Percentiles rank a stretch among this genome's conserved stretches.
Conservation (phyloP, 2,888 invertebrate genomes). For the Polyploca ridens region DNA sequence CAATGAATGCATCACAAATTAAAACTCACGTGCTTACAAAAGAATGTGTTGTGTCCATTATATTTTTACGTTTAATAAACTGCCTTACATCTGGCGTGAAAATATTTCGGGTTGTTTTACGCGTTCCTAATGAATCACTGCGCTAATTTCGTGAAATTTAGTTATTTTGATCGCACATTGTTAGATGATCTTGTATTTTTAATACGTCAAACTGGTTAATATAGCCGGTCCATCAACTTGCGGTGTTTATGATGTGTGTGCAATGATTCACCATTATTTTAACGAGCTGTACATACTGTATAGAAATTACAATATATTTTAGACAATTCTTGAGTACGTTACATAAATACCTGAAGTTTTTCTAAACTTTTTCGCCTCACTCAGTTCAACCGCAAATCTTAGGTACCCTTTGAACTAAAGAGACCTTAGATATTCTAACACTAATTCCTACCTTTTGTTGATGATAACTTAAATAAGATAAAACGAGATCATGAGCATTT, state of each 20-base stretch:
- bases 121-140: constrained; percentile 10
- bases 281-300: constrained; percentile 10
- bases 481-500: too few relatives aligned
- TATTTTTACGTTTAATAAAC: constrained; percentile 7
- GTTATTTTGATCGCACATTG: constrained; percentile 28
- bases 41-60: neutral
- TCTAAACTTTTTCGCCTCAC: too few relatives aligned
- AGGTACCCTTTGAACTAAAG: too few relatives aligned
- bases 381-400: too few relatives aligned
- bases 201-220: constrained; percentile 39
- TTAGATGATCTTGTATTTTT: constrained; percentile 21
- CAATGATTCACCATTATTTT: constrained; percentile 41
- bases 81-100: neutral
- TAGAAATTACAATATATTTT: neutral
- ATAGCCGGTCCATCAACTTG: constrained; percentile 38
- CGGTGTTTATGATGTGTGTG: constrained; percentile 37
- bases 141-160: constrained; percentile 11
- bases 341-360: too few relatives aligned
- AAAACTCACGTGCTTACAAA: constrained; percentile 1
- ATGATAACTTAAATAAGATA: too few relatives aligned
- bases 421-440: too few relatives aligned
- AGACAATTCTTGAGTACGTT: neutral
- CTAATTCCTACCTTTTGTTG: too few relatives aligned
- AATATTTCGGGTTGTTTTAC: constrained; percentile 6
- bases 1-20: neutral